Evolutionary conservation across 2,888 invertebrate species (phyloP), one percentile per base, ranked within the genome.

Genomic region (Pocota personata): DNA sequence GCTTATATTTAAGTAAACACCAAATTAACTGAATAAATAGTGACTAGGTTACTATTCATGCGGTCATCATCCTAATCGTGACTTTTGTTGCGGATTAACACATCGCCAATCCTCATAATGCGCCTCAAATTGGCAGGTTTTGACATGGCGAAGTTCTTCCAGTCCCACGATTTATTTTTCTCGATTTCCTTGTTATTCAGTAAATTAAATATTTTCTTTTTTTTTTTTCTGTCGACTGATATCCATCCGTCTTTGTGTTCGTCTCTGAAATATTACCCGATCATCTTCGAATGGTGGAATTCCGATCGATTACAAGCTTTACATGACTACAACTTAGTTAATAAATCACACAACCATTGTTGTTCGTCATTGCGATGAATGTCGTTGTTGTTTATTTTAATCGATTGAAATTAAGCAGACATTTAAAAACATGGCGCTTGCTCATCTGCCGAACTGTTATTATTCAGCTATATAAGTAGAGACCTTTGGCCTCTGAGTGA

Each of bases 221-320:
- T 78, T 62, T 66, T 79, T 77, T 66, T 40, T 46, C 64, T 66
- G n/a, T 64, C 32, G 75, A 80, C 37, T 16, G 48, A 27, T 46
- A 60, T 35, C 32, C 37, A 72, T 66, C 46, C 19, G 27, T 62
- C 57, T 57, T 40, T 50, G 30, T 30, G 32, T 55, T 43, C 14
- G 27, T 62, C 43, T 55, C 46, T 55, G 21, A 46, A 62, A 35
- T 55, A 32, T 57, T 35, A 55, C 19, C 58, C 21, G 52, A 48
- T 55, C 40, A 66, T 72, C 48, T 58, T 64, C 30, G 55, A 48
- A 14, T 43, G 14, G 58, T 67, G 19, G 66, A 57, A 57, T 71
- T 43, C 80, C 80, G 55, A 75, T 84, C 62, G 67, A 69, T 73
- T 73, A 79, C 84, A 80, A 75, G 48, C 32, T 43, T 55, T 64